Evolutionary conservation across 2,888 invertebrate species (phyloP).

Genomic region (Dimorphilus gyrociliatus): DNA sequence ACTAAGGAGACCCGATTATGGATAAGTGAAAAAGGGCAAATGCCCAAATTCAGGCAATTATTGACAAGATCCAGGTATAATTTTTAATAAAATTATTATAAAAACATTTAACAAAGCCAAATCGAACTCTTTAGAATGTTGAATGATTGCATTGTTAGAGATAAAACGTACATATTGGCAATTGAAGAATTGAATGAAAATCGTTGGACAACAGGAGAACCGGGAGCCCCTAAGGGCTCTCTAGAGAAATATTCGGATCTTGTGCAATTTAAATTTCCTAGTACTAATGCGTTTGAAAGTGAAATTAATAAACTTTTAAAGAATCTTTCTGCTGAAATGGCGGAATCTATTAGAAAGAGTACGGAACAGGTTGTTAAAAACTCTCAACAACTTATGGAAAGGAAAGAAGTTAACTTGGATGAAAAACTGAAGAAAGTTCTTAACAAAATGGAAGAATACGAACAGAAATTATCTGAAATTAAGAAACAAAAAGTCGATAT

Average conservation of each 20-base stretch:
- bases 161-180: conserved; percentile 11
- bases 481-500: conserved; percentile 5
- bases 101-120: no score
- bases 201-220: conserved; percentile 10
- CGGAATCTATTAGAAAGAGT: conserved; percentile 5
- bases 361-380: conserved; percentile 9
- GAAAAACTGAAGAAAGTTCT: conserved; percentile 6
- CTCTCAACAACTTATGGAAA: conserved; percentile 7
- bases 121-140: conserved; percentile 12
- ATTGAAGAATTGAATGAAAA: conserved; percentile 7
- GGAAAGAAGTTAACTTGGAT: conserved; percentile 7
- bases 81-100: no score
- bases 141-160: conserved; percentile 10
- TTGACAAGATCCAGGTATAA: no score
- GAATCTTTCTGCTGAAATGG: conserved; percentile 4
- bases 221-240: conserved; percentile 11
- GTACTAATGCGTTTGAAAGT: background rate
- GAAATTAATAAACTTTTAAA: conserved; percentile 5
- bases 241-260: conserved; percentile 9
- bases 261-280: conserved; percentile 2
- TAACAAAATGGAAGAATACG: no score
- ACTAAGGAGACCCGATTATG: conserved; percentile 9
- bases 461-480: conserved; percentile 5
- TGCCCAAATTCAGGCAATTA: conserved; percentile 10
- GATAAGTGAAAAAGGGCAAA: conserved; percentile 11